These are phyloP conservation scores for Turdus rufiventris DNA, from an alignment of 2,113 vertebrate genomes.

Conservation along the genomic window DNA sequence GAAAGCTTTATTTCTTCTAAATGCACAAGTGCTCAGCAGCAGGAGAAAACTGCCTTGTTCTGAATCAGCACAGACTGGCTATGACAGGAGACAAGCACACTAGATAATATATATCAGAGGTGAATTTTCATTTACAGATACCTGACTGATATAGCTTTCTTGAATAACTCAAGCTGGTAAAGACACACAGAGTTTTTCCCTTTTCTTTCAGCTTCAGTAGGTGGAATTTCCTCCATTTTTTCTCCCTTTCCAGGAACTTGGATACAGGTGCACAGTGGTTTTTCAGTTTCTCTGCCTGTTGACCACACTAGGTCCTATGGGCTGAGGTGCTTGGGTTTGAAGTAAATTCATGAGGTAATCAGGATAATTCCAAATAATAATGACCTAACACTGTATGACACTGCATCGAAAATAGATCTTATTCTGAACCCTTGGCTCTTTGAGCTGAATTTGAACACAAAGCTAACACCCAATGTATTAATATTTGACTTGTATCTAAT, in stretches of 20 bases:
- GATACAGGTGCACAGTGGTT: accelerated
- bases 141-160: neutral
- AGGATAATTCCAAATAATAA: neutral
- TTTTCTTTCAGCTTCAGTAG: neutral
- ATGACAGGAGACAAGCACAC: neutral
- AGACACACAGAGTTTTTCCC: neutral
- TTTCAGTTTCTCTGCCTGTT: neutral
- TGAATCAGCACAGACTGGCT: neutral
- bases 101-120: neutral
- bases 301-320: neutral
- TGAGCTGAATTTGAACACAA: neutral
- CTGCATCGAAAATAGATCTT: neutral
- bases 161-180: neutral
- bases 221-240: neutral
- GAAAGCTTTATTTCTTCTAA: slow-evolving; percentile 28
- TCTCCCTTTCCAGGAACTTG: neutral
- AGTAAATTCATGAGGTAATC: neutral
- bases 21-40: neutral
- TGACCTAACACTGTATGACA: neutral
- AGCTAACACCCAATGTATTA: neutral
- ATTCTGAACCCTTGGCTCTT: neutral
- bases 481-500: neutral
- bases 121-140: slow-evolving; percentile 19
- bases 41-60: neutral
- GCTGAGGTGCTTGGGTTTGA: neutral